Evolutionary conservation across 2,888 invertebrate species (phyloP), one percentile per base, ranked within the genome.

Genomic region (Pelosia muscerda): DNA sequence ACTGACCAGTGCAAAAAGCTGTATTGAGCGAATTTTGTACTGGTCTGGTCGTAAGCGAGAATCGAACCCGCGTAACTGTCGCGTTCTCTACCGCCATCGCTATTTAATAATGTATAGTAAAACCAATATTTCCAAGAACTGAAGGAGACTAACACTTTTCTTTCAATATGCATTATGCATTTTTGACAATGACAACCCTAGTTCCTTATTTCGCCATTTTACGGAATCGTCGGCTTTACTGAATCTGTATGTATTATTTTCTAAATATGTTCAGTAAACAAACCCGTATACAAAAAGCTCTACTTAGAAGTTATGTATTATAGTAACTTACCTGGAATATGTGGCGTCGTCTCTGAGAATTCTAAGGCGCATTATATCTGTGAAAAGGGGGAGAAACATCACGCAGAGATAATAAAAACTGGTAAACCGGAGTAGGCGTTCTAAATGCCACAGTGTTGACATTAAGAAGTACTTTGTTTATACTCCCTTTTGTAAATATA

Each of bases 391-490:
- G 55, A 66, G 34, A 55, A 69, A 68, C 71, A 58, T 68, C 79
- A 79, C 81, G 79, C 54, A 57, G 55, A 63, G 64, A 79, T 77
- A 81, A 81, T 81, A 80, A 79, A 79, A 80, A 81, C 69, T 76
- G 72, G 81, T 76, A 72, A 67, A 73, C 54, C 49, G 25, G 58
- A 72, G 79, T 71, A 77, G 77, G 73, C 70, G 69, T 70, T 75
- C 72, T 75, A 74, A 79, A 81, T 73, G 77, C 73, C 63, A 60
- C 54, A 55, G 53, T 65, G 72, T 68, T 69, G 75, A 79, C 81
- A 81, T 79, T 74, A 77, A 74, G 68, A 69, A 62, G 74, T 65
- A 76, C 58, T 71, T 78, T 76, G 75, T 74, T 79, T 71, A 70
- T 60, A 61, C 67, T 53, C 6, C 62, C 66, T 68, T 65, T 65